Base-by-base conservation (phyloP, 2,888 invertebrate genomes). In the Drosophila neotestacea region DNA sequence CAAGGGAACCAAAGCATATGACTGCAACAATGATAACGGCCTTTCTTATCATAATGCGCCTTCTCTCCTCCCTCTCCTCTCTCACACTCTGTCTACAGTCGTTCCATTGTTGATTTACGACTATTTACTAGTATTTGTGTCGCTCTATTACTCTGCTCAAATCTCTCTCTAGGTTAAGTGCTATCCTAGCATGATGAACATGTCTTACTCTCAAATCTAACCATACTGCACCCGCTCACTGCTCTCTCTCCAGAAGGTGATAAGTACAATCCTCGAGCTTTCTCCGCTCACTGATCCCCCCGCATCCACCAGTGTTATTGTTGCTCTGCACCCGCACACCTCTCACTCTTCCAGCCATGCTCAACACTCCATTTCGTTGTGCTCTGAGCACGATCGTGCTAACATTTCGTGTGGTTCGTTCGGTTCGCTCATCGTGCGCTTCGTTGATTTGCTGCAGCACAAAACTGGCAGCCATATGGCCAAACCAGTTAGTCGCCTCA, bases 401-500 rank as follows among this genome's bases (percentile, higher is more conserved):
- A 38, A 39, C 44, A 10, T 39, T 36, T 41, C 65, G 52, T 51
- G 48, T 16, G 54, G 22, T 6, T 42, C 56, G 56, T 13, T 48
- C 64, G 56, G 51, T 16, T 50, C 10, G 27, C 5, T 36, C 46
- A n/a, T 27, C 60, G 65, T 36, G 56, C 4, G 16, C 42, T 51
- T 46, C 54, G 63, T 56, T 44, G n/a, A 13, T 54, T 46, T 22
- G 63, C 58, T 61, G n/a, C 16, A 68, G 73, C 69, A 83, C 83
- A 84, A 84, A 84, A 84, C 86, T 72, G 73, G 68, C 62, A 71
- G 84, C 76, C 77, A 78, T 82, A 81, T 81, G 78, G 76, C 60
- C 71, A 90, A 91, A 90, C 90, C 87, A 91, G 91, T 91, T 91
- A 90, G 91, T 90, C 82, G 88, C 47, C 73, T 46, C 56, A 64